Evolutionary conservation across 2,113 vertebrate genomes (phyloP).

Genomic region (Regulus satrapa): DNA sequence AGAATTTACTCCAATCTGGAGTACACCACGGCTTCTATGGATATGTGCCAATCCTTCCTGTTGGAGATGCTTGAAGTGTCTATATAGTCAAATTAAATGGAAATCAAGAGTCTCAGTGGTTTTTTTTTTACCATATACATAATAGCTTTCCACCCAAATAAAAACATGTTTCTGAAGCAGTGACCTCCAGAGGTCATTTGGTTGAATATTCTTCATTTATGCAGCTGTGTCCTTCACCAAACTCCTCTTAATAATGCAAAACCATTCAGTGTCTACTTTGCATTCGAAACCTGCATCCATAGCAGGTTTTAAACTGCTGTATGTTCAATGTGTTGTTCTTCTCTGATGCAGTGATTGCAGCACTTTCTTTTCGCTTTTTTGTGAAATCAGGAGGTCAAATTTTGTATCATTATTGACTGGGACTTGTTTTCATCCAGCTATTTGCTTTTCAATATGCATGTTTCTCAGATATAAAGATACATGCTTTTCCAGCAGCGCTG

Average conservation of each 20-base stretch:
- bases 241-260: neutral
- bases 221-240: neutral
- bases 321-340: neutral
- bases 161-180: neutral
- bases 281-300: neutral
- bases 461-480: neutral
- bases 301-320: neutral
- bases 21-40: neutral
- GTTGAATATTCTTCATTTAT: neutral
- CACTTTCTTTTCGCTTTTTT: neutral
- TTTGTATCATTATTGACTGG: neutral
- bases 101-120: neutral
- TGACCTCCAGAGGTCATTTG: neutral
- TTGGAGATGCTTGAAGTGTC: neutral
- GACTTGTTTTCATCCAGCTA: neutral
- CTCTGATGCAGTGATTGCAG: neutral
- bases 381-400: neutral
- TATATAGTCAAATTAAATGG: neutral
- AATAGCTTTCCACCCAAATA: neutral
- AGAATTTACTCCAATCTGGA: neutral
- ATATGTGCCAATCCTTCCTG: neutral
- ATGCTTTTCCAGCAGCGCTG: neutral
- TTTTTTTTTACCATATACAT: neutral
- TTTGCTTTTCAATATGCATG: neutral
- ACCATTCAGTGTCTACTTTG: constrained; percentile 7